Evolutionary conservation across 2,113 vertebrate species (phyloP).

Genomic region (Craseonycteris thonglongyai): DNA sequence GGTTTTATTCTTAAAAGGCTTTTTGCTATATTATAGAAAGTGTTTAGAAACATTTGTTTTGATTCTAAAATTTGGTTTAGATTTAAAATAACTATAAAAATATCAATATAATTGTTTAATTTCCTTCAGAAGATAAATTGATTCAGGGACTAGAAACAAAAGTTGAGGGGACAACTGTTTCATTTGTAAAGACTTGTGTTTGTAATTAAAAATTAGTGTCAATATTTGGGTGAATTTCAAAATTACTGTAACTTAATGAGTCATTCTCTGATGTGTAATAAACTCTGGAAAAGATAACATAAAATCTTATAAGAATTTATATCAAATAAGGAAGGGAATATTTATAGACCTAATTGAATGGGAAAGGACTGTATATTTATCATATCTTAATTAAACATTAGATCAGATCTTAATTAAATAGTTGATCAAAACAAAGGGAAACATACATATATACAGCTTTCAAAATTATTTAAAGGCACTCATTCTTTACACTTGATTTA

Average conservation of each 20-base stretch:
- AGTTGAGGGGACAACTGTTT: not conserved
- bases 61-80: not conserved
- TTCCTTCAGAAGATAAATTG: not conserved
- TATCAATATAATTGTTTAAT: not conserved
- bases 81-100: not conserved
- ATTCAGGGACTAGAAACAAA: not conserved
- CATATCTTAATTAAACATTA: not conserved
- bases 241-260: not conserved
- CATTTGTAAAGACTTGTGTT: not conserved
- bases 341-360: not conserved
- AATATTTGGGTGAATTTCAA: not conserved
- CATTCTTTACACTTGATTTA: not conserved
- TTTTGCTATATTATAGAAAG: not conserved
- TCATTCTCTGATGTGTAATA: not conserved
- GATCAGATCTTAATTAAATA: not conserved
- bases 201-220: not conserved
- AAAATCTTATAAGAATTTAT: not conserved
- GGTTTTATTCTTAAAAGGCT: not conserved
- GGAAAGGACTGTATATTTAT: not conserved
- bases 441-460: not conserved
- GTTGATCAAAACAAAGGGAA: not conserved
- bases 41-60: not conserved
- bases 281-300: not conserved
- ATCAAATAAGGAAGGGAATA: not conserved
- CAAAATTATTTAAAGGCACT: not conserved